Evolutionary conservation across 2,888 invertebrate genomes (phyloP), one percentile per base, ranked within the genome.

Genomic region (Antheraea yamamai): DNA sequence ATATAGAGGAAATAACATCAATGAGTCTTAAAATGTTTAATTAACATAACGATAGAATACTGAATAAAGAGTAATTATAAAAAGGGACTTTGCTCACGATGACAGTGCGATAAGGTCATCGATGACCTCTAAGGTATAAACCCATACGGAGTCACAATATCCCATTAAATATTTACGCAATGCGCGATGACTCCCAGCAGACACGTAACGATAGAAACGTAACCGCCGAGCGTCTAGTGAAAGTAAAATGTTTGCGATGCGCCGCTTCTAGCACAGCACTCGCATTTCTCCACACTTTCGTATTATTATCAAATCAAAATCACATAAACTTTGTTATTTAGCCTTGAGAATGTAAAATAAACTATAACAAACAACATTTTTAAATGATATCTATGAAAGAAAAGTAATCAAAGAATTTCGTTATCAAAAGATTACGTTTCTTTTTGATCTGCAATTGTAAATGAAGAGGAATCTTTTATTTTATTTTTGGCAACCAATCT

Each of bases 221-320:
- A 73, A 73, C 47, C 35, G 61, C 73, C 73, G 39, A 39, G 39
- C 61, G 73, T 20, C 61, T 35, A 73, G 73, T 73, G 73, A 73
- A 73, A 73, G 73, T 73, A 61, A 73, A 73, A n/a, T 55, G 73
- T 61, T 64, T 61, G 35, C 73, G 55, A 58, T 58, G 73, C 55
- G 64, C 39, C 73, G 73, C 61, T 73, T 73, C 73, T 73, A 39
- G 30, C 39, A 55, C 73, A 58, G 55, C 35, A 61, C 73, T 61
- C n/a, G 39, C 70, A 61, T 73, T 73, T 73, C 64, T 73, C 73
- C 35, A n/a, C 73, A 73, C 73, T 30, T 66, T 70, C 70, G 70
- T 39, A 70, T 70, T 70, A 70, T 70, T 70, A 70, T 39, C 39
- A 70, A 70, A 70, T 70, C 70, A 70, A 39, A 39, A 70, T 39